Conservation (phyloP, 2,113 vertebrate genomes). For the Gracilinanus agilis region DNA sequence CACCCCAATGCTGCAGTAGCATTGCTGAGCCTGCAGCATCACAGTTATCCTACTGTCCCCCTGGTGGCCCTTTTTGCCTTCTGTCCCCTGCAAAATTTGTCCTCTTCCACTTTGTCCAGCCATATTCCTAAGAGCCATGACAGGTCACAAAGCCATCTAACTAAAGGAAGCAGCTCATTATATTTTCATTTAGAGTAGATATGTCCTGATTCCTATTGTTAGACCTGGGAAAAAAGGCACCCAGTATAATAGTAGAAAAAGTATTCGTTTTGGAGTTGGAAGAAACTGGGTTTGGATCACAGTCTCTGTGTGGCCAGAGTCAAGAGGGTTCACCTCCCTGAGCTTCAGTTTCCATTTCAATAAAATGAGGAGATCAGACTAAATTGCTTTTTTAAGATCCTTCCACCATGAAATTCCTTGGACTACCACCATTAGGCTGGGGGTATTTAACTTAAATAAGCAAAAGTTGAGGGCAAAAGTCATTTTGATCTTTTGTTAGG, state of each 20-base stretch:
- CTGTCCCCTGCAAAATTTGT: slow-evolving; percentile 5
- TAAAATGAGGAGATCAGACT: slow-evolving; percentile 53
- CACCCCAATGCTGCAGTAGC: not conserved
- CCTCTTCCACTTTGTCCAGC: not conserved
- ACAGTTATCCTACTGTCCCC: not conserved
- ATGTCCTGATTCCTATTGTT: not conserved
- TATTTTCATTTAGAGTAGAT: not conserved
- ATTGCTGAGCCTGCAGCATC: not conserved
- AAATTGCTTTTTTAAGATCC: not conserved
- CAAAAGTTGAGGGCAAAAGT: not conserved
- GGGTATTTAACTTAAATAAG: not conserved
- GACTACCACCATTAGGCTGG: not conserved
- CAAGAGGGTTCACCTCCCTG: not conserved
- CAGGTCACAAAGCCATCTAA: slow-evolving; percentile 19
- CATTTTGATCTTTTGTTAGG: not conserved
- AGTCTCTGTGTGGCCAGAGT: not conserved
- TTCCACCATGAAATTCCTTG: not conserved
- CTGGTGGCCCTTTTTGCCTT: not conserved
- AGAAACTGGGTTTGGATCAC: not conserved
- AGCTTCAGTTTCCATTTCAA: slow-evolving; percentile 49
- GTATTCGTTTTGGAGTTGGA: not conserved
- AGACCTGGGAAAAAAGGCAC: not conserved
- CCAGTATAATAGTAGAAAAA: not conserved
- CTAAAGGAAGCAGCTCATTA: not conserved
- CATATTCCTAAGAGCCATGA: slow-evolving; percentile 16